These are phyloP conservation scores for Pseudomugil tenellus DNA, from an alignment of 2,797 vertebrate genomes.

Conservation along the genomic window DNA sequence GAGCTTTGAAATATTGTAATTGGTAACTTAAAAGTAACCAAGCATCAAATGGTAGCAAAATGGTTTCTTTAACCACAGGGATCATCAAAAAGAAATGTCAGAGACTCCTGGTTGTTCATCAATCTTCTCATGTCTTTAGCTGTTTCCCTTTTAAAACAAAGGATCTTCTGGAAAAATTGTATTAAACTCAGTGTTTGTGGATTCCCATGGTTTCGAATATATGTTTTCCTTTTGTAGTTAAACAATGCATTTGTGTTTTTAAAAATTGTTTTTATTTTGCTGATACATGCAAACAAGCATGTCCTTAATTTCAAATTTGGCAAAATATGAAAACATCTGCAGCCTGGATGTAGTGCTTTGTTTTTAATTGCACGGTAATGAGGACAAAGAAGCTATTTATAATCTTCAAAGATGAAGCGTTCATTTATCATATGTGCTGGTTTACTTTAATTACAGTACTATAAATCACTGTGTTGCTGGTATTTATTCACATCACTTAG, in stretches of 20 bases:
- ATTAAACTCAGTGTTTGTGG: slow-evolving; percentile 57
- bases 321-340: slow-evolving; percentile 21
- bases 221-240: slow-evolving; percentile 11
- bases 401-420: slow-evolving; percentile 17
- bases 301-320: slow-evolving; percentile 10
- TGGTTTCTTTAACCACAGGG: slow-evolving; percentile 57
- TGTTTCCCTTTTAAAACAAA: slow-evolving; percentile 56
- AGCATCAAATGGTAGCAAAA: slow-evolving; percentile 67
- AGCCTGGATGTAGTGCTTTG: slow-evolving; percentile 4
- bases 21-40: slow-evolving; percentile 71
- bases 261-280: background rate
- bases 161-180: slow-evolving; percentile 30
- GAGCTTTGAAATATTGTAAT: slow-evolving; percentile 75
- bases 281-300: slow-evolving; percentile 11
- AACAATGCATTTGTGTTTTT: slow-evolving; percentile 38
- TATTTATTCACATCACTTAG: slow-evolving; percentile 54
- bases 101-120: slow-evolving; percentile 73
- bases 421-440: slow-evolving; percentile 2
- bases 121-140: slow-evolving; percentile 56
- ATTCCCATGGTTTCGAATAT: slow-evolving; percentile 6
- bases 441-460: slow-evolving; percentile 39
- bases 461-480: slow-evolving; percentile 52
- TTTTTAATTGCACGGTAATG: slow-evolving; percentile 32
- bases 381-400: slow-evolving; percentile 21
- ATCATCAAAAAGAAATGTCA: slow-evolving; percentile 66